Conservation (phyloP, 2,113 vertebrate species). For the Anhinga anhinga region DNA sequence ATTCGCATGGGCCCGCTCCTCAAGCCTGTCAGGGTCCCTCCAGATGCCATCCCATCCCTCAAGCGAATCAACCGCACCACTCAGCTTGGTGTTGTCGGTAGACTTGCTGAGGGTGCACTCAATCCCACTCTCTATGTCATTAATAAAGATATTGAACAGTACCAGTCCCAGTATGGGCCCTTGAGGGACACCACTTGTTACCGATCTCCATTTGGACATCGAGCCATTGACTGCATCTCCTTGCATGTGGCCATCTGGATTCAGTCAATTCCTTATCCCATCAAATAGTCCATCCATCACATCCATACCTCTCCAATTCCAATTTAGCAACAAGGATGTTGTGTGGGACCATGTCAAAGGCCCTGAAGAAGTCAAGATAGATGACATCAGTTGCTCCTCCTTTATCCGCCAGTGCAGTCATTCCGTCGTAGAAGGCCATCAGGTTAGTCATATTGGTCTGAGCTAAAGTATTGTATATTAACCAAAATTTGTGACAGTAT, state of each 20-base stretch:
- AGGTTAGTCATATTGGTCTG: not conserved
- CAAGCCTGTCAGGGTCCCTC: not conserved
- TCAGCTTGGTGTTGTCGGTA: not conserved
- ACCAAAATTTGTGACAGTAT: not conserved
- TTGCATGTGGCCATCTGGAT: not conserved
- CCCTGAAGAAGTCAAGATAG: not conserved
- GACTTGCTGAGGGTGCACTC: not conserved
- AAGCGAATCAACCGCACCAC: not conserved
- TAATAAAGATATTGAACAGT: not conserved
- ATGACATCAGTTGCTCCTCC: not conserved
- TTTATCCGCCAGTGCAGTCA: not conserved
- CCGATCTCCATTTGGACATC: not conserved
- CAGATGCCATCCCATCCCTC: not conserved
- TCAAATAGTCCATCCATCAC: not conserved
- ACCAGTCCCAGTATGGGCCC: rapidly evolving
- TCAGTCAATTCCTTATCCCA: not conserved
- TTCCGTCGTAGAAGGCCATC: not conserved
- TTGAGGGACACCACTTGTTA: not conserved
- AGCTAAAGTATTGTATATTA: not conserved
- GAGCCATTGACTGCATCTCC: not conserved
- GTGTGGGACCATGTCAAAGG: not conserved
- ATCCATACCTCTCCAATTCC: not conserved
- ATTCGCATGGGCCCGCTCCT: not conserved
- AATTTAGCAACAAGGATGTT: not conserved
- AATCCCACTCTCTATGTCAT: not conserved